Conservation (phyloP, 2,113 vertebrate species). For the Tringa solitaria region DNA sequence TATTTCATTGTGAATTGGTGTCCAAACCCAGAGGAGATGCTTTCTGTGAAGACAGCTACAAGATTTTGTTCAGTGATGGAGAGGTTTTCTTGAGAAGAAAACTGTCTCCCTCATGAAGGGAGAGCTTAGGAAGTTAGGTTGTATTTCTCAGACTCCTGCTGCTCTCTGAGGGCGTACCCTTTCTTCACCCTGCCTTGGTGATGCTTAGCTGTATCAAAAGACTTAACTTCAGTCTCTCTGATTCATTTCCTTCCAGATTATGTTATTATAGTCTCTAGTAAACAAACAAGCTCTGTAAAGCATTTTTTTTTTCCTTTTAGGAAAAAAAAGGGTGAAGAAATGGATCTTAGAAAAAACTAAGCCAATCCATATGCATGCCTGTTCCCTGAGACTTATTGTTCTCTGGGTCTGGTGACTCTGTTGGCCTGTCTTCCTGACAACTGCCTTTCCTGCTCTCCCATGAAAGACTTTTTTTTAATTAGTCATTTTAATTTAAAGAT, state of each 20-base stretch:
- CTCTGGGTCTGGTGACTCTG: not conserved
- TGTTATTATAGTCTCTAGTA: constrained; percentile 1
- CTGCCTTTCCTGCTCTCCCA: not conserved
- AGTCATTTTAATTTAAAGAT: not conserved
- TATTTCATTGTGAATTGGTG: not conserved
- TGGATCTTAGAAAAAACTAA: not conserved
- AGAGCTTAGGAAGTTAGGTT: constrained; percentile 9
- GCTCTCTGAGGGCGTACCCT: not conserved
- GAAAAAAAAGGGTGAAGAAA: not conserved
- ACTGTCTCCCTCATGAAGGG: not conserved
- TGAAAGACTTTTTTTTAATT: not conserved
- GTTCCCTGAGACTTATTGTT: not conserved
- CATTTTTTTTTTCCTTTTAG: constrained; percentile 16
- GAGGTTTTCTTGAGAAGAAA: not conserved
- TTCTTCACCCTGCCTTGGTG: not conserved
- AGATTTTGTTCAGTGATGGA: not conserved
- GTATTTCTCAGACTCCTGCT: not conserved
- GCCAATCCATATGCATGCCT: not conserved
- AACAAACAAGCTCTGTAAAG: constrained; percentile 9
- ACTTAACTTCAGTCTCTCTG: not conserved
- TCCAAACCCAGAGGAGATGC: not conserved
- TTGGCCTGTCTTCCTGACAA: not conserved
- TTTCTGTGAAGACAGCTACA: not conserved
- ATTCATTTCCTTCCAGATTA: constrained; percentile 30
- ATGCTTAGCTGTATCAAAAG: not conserved